A percentile compares a stretch with the other conserved stretches of the same genome.
Conservation (phyloP, 2,113 vertebrate genomes). For the Tragelaphus imberbis region DNA sequence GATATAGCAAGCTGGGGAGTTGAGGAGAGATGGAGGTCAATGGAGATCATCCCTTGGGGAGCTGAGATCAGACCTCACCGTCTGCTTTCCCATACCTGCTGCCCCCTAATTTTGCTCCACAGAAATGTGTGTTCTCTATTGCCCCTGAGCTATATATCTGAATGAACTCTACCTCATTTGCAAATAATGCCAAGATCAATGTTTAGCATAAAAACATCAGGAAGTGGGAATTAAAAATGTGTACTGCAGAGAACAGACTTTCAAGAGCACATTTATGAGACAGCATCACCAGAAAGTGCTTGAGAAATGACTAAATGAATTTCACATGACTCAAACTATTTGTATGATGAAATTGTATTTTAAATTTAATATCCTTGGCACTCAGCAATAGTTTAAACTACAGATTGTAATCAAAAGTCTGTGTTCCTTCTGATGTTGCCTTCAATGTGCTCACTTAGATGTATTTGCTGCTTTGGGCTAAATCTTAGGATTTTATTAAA, state of each 20-base stretch:
- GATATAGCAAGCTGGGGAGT: no score
- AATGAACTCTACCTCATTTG: neutral
- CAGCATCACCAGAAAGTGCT: neutral
- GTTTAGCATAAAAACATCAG: neutral
- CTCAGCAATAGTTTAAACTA: neutral
- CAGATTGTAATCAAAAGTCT: neutral
- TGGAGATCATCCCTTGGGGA: neutral
- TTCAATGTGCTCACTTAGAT: neutral
- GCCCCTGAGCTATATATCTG: neutral
- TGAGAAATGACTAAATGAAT: neutral
- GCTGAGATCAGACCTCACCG: no score
- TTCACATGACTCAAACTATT: neutral
- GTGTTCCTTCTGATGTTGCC: constrained; percentile 6
- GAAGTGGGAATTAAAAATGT: neutral
- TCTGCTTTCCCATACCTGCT: neutral
- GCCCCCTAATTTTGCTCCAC: neutral
- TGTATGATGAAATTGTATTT: neutral
- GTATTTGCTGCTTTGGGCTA: neutral
- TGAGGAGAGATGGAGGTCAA: neutral
- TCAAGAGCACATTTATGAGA: neutral
- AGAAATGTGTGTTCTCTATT: neutral
- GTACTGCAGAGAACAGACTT: neutral
- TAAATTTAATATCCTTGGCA: constrained; percentile 41
- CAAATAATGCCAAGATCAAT: neutral
- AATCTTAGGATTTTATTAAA: neutral